A percentile compares a stretch with the other conserved stretches of the same genome.
phyloP scores from a whole-genome alignment of 2,113 vertebrate genomes.

The Chelonoidis abingdonii region DNA sequence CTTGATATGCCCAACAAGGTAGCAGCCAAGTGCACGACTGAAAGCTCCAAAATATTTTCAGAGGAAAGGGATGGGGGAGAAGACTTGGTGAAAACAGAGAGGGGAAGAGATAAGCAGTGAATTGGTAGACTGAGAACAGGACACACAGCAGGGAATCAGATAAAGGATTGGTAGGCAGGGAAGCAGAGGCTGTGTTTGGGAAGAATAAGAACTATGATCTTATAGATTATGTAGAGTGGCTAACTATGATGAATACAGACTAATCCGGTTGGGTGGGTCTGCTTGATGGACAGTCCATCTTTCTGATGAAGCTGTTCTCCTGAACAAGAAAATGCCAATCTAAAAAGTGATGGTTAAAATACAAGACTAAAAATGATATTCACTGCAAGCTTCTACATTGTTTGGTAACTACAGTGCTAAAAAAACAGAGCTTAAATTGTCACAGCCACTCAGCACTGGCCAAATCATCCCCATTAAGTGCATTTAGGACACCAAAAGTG shows the following conservation, averaged over 20 bases:
- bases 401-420: neutral
- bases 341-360: neutral
- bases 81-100: conserved; percentile 20
- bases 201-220: neutral
- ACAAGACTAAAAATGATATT: neutral
- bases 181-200: neutral
- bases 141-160: fast-evolving
- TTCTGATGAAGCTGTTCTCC: neutral
- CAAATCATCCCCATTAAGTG: neutral
- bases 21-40: conserved; percentile 27
- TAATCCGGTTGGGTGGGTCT: neutral
- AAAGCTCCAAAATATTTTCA: conserved; percentile 39
- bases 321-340: neutral
- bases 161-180: neutral
- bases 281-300: neutral
- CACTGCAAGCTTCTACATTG: neutral
- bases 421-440: neutral
- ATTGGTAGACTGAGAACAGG: neutral
- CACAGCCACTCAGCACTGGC: neutral
- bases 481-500: conserved; percentile 2
- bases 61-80: neutral
- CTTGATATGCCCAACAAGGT: conserved; percentile 42
- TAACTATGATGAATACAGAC: neutral
- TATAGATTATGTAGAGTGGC: neutral
- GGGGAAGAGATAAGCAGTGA: conserved; percentile 16